Percentiles rank a stretch among this genome's conserved stretches.
phyloP scores from a whole-genome alignment of 1,140 invertebrate genomes.

The Pomacea maculata region DNA sequence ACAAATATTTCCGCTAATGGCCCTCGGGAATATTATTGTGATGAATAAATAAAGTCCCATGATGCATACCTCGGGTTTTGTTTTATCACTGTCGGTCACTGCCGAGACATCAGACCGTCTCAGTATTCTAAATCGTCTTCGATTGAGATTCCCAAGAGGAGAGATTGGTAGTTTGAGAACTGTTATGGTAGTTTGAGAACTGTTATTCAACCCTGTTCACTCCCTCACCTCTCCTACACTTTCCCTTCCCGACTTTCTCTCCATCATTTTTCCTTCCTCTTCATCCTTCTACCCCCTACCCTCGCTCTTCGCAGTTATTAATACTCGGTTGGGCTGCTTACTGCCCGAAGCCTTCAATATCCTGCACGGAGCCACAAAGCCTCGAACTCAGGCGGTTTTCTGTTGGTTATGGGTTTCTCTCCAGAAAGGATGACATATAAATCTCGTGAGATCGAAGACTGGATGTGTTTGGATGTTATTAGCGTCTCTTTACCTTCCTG shows the following conservation, averaged over 20 bases:
- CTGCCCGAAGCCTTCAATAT: neutral
- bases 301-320: neutral
- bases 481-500: too few species aligned
- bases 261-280: slow-evolving; percentile 9
- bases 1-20: too few species aligned
- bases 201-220: neutral
- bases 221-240: slow-evolving; percentile 3
- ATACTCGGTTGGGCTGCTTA: neutral
- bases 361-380: too few species aligned
- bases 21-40: too few species aligned
- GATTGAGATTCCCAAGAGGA: neutral
- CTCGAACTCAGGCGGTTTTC: too few species aligned
- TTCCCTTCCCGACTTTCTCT: neutral
- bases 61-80: neutral
- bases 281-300: slow-evolving; percentile 3
- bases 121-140: neutral
- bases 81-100: neutral
- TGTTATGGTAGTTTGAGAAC: neutral
- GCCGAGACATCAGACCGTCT: neutral
- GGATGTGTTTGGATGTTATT: too few species aligned
- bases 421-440: too few species aligned
- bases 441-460: too few species aligned
- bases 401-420: too few species aligned
- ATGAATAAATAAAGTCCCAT: too few species aligned
- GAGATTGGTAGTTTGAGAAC: neutral